Evolutionary conservation across 2,888 invertebrate genomes (phyloP), one percentile per base, ranked within the genome.

Genomic region (Synergus gifuensis): DNA sequence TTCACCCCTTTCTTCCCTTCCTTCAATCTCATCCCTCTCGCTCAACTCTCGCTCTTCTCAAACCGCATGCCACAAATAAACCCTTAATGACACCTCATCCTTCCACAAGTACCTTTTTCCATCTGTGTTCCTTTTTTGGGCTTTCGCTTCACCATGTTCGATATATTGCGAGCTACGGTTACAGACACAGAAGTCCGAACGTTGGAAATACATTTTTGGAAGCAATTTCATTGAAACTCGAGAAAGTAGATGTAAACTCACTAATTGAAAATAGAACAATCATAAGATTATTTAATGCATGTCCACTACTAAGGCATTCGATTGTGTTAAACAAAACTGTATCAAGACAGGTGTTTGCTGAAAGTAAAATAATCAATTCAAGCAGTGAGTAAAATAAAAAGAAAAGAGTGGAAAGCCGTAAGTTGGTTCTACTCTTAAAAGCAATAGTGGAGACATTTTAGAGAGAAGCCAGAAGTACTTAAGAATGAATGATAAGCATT

Each of bases 41-140:
- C 73, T 28, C 49, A 73, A n/a, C 49, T 67, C 46, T 54, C 49
- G 8, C 46, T 28, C 54, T 28, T 40, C 66, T 5, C 36, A 63
- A 76, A 76, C 60, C 78, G 44, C 78, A 62, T n/a, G 79, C 78
- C 80, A 67, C 81, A 81, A 83, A 83, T 81, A 81, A 81, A 83
- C 83, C 54, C 46, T 36, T 54, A 54, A 73, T 46, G 54, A 36
- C 49, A 73, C 49, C 73, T 73, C 73, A 54, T 73, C n/a, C 49
- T 22, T 54, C n/a, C 28, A 4, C 36, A 36, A 9, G 44, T 11
- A n/a, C n/a, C 69, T 76, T 77, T 77, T 77, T 60, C 49, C 46
- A 62, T 42, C 36, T 2, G 5, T 58, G n/a, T 44, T 44, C 44
- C 12, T 46, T 18, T 44, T 67, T 67, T 40, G 2, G n/a, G 42